These are phyloP conservation scores for Catamblyrhynchus diadema DNA, from an alignment of 2,797 vertebrate species.

Conservation along the genomic window DNA sequence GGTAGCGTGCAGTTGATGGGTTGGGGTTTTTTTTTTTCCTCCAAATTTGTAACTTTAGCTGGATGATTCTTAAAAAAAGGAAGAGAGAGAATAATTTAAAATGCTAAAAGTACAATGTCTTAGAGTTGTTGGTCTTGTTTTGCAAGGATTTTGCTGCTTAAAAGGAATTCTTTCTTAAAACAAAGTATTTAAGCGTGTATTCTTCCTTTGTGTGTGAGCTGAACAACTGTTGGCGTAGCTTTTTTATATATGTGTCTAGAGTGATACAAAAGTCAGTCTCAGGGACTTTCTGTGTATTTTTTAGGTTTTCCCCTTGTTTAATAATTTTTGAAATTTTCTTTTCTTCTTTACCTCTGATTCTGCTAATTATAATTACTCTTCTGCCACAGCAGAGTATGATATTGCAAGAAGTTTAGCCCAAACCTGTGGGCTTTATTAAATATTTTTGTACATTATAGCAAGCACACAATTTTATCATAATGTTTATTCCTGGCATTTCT, in stretches of 20 bases:
- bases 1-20: background rate
- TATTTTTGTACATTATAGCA: conserved; percentile 36
- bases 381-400: background rate
- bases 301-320: background rate
- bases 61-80: background rate
- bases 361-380: background rate
- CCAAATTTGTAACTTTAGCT: conserved; percentile 26
- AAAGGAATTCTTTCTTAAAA: background rate
- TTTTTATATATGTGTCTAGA: background rate
- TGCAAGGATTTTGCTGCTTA: background rate
- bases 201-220: background rate
- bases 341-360: background rate
- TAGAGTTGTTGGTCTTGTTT: background rate
- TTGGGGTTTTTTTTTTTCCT: background rate
- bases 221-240: background rate
- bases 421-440: background rate
- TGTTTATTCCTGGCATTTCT: conserved; percentile 84
- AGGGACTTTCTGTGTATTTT: background rate
- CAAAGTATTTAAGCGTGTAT: background rate
- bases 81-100: accelerated
- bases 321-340: background rate
- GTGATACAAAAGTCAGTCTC: background rate
- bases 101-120: background rate
- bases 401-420: conserved; percentile 39
- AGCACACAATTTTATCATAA: conserved; percentile 53